Evolutionary conservation across 2,888 invertebrate genomes (phyloP).

Genomic region (Tenthredo livida): DNA sequence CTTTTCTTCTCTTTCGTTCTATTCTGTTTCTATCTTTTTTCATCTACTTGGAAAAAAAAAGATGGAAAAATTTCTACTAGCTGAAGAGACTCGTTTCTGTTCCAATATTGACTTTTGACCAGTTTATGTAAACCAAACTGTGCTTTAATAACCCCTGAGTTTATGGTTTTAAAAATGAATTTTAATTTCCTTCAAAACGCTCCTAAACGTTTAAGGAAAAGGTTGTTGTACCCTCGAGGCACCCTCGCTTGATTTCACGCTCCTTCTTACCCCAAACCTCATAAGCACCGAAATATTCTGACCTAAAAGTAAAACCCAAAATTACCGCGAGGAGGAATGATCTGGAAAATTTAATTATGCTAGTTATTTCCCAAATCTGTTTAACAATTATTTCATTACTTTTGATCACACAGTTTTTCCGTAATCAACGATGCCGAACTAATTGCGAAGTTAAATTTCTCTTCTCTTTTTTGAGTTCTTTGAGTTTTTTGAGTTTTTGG

Average conservation of each 20-base stretch:
- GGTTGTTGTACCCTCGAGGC: slow-evolving; percentile 37
- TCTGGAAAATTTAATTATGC: not conserved
- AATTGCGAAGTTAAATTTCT: too few relatives aligned
- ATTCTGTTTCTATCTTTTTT: not conserved
- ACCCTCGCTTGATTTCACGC: slow-evolving; percentile 21
- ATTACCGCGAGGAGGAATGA: not conserved
- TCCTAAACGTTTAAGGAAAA: slow-evolving; percentile 24
- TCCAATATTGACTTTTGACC: too few relatives aligned
- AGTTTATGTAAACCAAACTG: not conserved
- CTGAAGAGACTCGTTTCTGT: not conserved
- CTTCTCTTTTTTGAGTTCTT: not conserved
- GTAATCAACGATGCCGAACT: not conserved
- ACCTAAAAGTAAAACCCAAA: not conserved
- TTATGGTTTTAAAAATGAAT: slow-evolving; percentile 30
- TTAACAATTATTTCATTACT: not conserved
- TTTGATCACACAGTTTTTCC: not conserved
- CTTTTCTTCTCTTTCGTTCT: not conserved
- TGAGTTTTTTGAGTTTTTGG: not conserved
- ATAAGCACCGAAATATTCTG: not conserved
- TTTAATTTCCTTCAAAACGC: slow-evolving; percentile 11
- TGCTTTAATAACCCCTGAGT: not conserved
- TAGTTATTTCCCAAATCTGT: not conserved
- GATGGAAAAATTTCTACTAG: too few relatives aligned
- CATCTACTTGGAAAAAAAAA: too few relatives aligned
- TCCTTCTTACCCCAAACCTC: not conserved